These are phyloP conservation scores for Tetanocera ferruginea DNA, from an alignment of 2,888 invertebrate genomes.

Conservation along the genomic window DNA sequence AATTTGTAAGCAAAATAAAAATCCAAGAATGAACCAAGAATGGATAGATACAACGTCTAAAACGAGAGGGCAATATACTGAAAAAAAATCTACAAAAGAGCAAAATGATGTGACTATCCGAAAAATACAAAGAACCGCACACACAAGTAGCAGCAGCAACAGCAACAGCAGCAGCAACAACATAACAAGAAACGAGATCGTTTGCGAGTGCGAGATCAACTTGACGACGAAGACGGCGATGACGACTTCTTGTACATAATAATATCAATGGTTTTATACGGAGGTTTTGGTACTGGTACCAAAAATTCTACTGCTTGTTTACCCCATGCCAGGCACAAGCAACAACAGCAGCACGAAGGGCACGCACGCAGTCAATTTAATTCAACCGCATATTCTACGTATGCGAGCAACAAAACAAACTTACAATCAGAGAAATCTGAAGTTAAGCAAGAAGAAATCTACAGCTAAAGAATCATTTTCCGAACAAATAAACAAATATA, in stretches of 20 bases:
- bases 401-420: too few species aligned
- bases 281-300: not conserved
- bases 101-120: not conserved
- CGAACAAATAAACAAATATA: not conserved
- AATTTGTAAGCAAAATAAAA: not conserved
- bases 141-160: not conserved
- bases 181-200: not conserved
- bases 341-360: slow-evolving; percentile 9
- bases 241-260: not conserved
- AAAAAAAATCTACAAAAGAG: slow-evolving; percentile 4
- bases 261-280: too few species aligned
- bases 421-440: not conserved
- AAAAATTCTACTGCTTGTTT: not conserved
- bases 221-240: not conserved
- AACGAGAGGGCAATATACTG: slow-evolving; percentile 1
- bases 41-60: not conserved
- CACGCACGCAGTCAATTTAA: slow-evolving; percentile 3
- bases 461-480: not conserved
- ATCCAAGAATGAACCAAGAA: not conserved
- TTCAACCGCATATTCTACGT: not conserved
- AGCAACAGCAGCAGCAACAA: not conserved
- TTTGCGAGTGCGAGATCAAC: not conserved
- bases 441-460: not conserved
- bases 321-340: slow-evolving; percentile 24
- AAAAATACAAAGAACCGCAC: not conserved